Conservation (phyloP, 1,140 invertebrate species). For the Macrostomum lignano region DNA sequence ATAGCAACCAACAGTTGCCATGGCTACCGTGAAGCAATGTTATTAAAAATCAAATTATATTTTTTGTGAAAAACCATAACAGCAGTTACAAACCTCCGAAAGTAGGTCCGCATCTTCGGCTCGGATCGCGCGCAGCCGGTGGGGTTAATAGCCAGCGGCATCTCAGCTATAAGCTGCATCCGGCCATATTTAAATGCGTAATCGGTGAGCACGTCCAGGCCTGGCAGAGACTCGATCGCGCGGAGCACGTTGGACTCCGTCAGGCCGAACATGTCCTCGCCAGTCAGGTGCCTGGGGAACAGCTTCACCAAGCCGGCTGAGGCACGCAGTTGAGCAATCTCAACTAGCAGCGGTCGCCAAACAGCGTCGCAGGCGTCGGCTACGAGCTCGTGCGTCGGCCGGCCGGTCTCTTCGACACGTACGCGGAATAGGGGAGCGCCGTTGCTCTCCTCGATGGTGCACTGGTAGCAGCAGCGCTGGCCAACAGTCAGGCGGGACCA, state of each 20-base stretch:
- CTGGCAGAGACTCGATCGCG: conserved; percentile 41
- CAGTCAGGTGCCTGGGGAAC: conserved; percentile 65
- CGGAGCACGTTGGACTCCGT: conserved; percentile 73
- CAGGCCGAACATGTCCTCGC: conserved; percentile 82
- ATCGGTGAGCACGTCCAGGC: conserved; percentile 68
- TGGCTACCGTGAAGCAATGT: no score
- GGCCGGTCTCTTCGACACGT: conserved; percentile 44
- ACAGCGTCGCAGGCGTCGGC: conserved; percentile 12
- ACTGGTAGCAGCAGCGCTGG: conserved; percentile 63
- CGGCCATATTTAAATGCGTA: conserved; percentile 74
- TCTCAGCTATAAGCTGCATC: conserved; percentile 58
- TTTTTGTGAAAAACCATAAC: no score
- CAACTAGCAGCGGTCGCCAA: conserved; percentile 42
- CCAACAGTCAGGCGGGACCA: conserved; percentile 65
- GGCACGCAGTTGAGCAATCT: conserved; percentile 45
- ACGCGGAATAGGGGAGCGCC: conserved; percentile 61
- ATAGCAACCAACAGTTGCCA: no score
- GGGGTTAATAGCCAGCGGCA: conserved; percentile 81
- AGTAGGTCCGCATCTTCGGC: conserved; percentile 25
- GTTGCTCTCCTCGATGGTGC: conserved; percentile 66
- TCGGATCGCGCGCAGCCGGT: conserved; percentile 70
- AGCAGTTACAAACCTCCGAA: no score
- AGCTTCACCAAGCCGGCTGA: conserved; percentile 48
- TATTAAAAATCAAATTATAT: no score
- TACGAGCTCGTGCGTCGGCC: conserved; percentile 36